Percentiles rank a stretch among this genome's conserved stretches.
These are phyloP conservation scores for Diogma glabrata DNA, from an alignment of 2,888 invertebrate genomes.

Conservation along the genomic window DNA sequence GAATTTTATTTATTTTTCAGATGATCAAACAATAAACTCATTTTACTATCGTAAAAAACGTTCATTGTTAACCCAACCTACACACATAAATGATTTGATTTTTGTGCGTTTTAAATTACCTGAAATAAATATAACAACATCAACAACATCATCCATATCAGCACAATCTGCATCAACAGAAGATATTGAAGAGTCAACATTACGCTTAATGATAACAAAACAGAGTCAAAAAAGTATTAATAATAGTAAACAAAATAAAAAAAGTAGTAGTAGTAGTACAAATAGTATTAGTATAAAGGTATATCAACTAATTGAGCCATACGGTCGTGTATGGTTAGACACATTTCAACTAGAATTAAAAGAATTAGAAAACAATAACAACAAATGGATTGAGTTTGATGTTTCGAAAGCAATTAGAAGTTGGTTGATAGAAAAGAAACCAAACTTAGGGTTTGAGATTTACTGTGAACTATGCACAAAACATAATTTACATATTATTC, in stretches of 20 bases:
- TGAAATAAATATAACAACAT: neutral
- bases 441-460: slow-evolving; percentile 43
- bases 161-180: neutral
- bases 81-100: slow-evolving; percentile 6
- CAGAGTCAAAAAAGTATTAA: slow-evolving; percentile 11
- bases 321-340: slow-evolving; percentile 30
- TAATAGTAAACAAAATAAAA: slow-evolving; percentile 6
- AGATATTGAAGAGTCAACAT: slow-evolving; percentile 8
- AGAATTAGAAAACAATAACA: slow-evolving; percentile 23
- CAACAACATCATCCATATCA: neutral
- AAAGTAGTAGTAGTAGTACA: slow-evolving; percentile 23
- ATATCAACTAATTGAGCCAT: slow-evolving; percentile 26
- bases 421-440: slow-evolving; percentile 36
- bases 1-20: too few species aligned
- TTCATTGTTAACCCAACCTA: too few species aligned
- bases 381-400: slow-evolving; percentile 51
- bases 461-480: slow-evolving; percentile 39
- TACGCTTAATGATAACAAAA: slow-evolving; percentile 12
- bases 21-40: neutral
- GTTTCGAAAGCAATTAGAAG: slow-evolving; percentile 40
- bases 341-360: slow-evolving; percentile 31
- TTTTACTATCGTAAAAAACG: slow-evolving; percentile 1
- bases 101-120: slow-evolving; percentile 7
- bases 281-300: slow-evolving; percentile 30
- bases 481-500: slow-evolving; percentile 33